phyloP scores from a whole-genome alignment of 1,140 invertebrate genomes.

The Physella acuta region DNA sequence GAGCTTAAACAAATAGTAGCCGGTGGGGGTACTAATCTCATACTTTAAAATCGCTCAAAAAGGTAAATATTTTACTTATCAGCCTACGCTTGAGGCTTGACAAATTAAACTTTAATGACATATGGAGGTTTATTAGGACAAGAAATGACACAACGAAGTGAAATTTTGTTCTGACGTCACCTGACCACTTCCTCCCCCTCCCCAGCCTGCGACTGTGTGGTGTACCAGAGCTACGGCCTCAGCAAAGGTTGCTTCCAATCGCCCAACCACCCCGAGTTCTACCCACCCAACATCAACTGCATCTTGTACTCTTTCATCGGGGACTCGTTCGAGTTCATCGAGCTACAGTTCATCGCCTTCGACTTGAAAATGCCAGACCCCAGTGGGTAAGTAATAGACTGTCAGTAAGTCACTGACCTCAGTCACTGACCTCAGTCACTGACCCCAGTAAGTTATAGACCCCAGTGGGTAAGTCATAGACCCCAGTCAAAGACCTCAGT shows the following conservation, averaged over 20 bases:
- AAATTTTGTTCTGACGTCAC: neutral
- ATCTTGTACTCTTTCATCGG: constrained; percentile 84
- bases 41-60: neutral
- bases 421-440: too few species aligned
- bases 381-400: constrained; percentile 44
- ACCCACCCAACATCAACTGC: constrained; percentile 75
- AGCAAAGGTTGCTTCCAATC: constrained; percentile 79
- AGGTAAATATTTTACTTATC: neutral
- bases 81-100: neutral
- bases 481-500: too few species aligned
- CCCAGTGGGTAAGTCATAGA: too few species aligned
- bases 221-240: constrained; percentile 77
- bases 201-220: constrained; percentile 76
- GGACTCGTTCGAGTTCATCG: constrained; percentile 75
- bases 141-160: neutral
- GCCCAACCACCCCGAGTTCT: constrained; percentile 75
- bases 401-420: too few species aligned
- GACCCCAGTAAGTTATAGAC: too few species aligned
- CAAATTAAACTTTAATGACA: neutral
- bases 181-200: constrained; percentile 7
- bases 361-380: constrained; percentile 64
- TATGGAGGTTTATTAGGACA: neutral
- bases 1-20: too few species aligned
- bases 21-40: neutral
- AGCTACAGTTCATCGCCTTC: constrained; percentile 79